Conservation (phyloP, 2,797 vertebrate species). For the Pelobates cultripes region DNA sequence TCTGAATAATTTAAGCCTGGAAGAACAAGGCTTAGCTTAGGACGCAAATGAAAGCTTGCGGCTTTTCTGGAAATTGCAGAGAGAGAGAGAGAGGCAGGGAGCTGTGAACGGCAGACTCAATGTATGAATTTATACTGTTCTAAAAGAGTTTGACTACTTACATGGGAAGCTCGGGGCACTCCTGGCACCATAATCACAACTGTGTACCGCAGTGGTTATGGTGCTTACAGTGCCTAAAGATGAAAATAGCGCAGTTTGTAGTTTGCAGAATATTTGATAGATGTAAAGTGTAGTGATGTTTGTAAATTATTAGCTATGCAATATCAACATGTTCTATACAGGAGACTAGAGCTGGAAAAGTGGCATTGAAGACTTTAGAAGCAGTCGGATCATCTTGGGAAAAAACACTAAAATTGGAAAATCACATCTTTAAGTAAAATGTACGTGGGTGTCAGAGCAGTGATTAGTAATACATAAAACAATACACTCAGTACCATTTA, state of each 20-base stretch:
- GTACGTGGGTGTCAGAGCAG: neutral
- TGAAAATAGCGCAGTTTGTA: neutral
- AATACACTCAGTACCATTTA: neutral
- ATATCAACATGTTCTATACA: neutral
- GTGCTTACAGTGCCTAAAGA: neutral
- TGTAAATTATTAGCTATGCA: neutral
- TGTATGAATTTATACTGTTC: no score
- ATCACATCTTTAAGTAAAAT: slow-evolving; percentile 5
- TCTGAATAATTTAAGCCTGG: no score
- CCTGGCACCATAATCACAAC: no score
- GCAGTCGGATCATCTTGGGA: neutral
- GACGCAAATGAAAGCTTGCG: no score
- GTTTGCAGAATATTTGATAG: neutral
- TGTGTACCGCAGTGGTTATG: no score
- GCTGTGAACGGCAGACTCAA: no score
- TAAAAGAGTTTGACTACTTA: no score
- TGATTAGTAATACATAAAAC: slow-evolving; percentile 18
- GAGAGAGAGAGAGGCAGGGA: no score
- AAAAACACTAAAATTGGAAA: neutral
- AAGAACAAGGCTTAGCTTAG: no score
- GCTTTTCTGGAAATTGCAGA: no score
- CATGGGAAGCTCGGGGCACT: no score
- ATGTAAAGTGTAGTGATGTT: neutral
- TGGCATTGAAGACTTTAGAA: neutral
- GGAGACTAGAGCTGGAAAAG: neutral